These are phyloP conservation scores for Aethina tumida DNA, from an alignment of 1,140 invertebrate genomes.

Conservation along the genomic window DNA sequence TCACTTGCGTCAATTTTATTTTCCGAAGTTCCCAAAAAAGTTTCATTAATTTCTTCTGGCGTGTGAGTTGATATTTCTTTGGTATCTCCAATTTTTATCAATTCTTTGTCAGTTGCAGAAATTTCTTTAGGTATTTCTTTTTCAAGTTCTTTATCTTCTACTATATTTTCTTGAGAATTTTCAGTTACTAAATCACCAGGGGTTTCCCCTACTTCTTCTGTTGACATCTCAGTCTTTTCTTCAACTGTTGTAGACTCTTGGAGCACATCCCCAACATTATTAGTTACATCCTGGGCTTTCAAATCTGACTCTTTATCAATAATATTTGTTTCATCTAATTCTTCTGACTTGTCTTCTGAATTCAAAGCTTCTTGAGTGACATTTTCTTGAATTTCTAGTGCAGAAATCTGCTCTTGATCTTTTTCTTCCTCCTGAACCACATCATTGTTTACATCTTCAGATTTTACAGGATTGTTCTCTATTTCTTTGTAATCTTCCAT, in stretches of 20 bases:
- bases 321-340: no score
- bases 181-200: not conserved
- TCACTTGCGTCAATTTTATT: not conserved
- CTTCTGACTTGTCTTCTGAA: not conserved
- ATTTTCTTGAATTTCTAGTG: not conserved
- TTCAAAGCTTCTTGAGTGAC: not conserved
- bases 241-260: no score
- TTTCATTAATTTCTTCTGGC: not conserved
- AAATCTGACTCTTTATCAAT: not conserved
- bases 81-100: not conserved
- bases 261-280: no score
- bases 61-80: not conserved
- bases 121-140: not conserved
- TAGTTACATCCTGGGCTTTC: no score
- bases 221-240: conserved; percentile 4
- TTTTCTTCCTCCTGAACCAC: no score
- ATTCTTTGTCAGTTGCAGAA: not conserved
- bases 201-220: not conserved
- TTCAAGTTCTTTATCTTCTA: not conserved
- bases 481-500: no score
- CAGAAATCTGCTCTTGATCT: no score
- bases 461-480: no score
- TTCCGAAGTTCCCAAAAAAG: no score
- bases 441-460: no score
- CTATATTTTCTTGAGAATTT: conserved; percentile 1